Percentiles rank a stretch among this genome's conserved stretches.
These are phyloP conservation scores for Callipepla squamata DNA, from an alignment of 2,113 vertebrate genomes.

Conservation along the genomic window DNA sequence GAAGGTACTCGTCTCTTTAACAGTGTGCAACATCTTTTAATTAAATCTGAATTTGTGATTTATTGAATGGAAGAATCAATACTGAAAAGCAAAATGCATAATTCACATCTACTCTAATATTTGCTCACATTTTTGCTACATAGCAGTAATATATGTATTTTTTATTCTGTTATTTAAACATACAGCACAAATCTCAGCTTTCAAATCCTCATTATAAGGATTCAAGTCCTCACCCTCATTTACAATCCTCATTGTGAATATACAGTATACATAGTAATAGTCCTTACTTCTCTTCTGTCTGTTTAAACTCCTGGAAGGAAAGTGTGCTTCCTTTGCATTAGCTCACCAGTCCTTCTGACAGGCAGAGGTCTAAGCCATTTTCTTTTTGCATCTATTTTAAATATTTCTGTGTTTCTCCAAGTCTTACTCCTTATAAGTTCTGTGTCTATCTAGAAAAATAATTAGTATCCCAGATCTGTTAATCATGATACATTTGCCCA, in stretches of 20 bases:
- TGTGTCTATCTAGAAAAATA: not conserved
- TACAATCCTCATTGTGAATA: not conserved
- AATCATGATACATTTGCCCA: not conserved
- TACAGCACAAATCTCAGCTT: not conserved
- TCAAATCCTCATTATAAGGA: not conserved
- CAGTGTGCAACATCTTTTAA: not conserved
- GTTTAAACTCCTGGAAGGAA: not conserved
- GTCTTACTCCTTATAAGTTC: not conserved
- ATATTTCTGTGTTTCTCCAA: not conserved
- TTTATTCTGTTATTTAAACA: not conserved
- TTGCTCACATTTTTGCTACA: not conserved
- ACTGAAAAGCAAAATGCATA: not conserved
- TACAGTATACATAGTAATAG: not conserved
- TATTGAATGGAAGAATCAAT: not conserved
- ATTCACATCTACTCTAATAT: not conserved
- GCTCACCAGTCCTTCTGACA: not conserved
- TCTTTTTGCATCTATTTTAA: not conserved
- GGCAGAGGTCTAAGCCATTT: not conserved
- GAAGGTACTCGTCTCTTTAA: not conserved
- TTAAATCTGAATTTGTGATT: not conserved
- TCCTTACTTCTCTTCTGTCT: not conserved
- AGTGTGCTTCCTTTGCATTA: not conserved
- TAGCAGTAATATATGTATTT: not conserved
- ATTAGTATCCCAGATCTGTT: not conserved
- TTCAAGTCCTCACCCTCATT: not conserved